Evolutionary conservation across 1,140 invertebrate species (phyloP).

Genomic region (Neelides sp.): DNA sequence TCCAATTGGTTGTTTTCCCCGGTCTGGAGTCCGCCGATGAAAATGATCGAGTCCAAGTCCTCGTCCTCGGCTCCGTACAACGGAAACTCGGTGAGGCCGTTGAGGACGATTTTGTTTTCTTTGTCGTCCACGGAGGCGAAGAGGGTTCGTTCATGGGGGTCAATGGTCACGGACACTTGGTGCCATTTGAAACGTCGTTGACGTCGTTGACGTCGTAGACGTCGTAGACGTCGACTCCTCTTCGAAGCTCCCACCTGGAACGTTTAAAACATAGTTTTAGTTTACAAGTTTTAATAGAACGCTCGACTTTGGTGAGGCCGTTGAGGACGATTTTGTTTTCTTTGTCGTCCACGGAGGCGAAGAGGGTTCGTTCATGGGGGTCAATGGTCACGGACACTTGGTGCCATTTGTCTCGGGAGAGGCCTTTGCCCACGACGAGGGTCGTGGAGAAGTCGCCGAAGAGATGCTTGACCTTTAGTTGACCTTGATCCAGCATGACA

Average conservation of each 20-base stretch:
- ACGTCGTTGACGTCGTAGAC: slow-evolving; percentile 36
- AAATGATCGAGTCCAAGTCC: slow-evolving; percentile 69
- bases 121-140: slow-evolving; percentile 69
- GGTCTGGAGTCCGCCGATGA: slow-evolving; percentile 78
- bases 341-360: slow-evolving; percentile 66
- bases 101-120: slow-evolving; percentile 55
- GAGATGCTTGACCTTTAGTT: slow-evolving; percentile 76
- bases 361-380: slow-evolving; percentile 62
- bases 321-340: slow-evolving; percentile 59
- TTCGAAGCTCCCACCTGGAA: too few relatives aligned
- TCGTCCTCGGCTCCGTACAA: slow-evolving; percentile 64
- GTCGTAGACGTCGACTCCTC: slow-evolving; percentile 34
- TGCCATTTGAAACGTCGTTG: slow-evolving; percentile 59
- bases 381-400: slow-evolving; percentile 69
- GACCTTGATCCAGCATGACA: slow-evolving; percentile 76
- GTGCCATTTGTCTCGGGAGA: slow-evolving; percentile 82
- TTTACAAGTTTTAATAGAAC: too few relatives aligned
- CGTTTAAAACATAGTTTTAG: too few relatives aligned
- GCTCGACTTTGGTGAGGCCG: too few relatives aligned
- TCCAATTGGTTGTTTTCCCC: slow-evolving; percentile 66
- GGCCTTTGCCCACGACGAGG: slow-evolving; percentile 67
- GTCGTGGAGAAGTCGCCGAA: slow-evolving; percentile 73
- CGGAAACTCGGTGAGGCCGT: slow-evolving; percentile 61
- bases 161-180: slow-evolving; percentile 65
- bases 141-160: slow-evolving; percentile 64